Base-by-base conservation (phyloP, 2,888 invertebrate species). In the Bedellia somnulentella region DNA sequence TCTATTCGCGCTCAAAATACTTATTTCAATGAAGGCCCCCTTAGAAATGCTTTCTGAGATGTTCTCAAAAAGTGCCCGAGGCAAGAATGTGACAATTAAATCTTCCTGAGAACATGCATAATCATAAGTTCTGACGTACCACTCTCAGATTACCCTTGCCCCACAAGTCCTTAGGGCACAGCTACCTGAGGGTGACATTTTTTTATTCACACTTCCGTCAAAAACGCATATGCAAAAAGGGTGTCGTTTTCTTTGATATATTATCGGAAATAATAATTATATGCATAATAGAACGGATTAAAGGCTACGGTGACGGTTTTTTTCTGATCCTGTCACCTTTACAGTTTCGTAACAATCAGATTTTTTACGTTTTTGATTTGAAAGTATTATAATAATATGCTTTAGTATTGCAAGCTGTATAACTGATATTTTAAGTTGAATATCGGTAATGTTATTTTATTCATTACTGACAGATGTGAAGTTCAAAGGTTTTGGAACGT, bases 231-330 rank as follows among this genome's bases (percentile, higher is more conserved):
- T 73, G 73, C 73, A 75, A 73, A 73, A 71, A 66, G 61, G 57
- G 62, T 62, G 60, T 64, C 66, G 62, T 62, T 71, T 67, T 66
- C 73, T 71, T 73, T 67, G 70, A 70, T 67, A 59, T 39, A 43
- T 55, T 53, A 62, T 68, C 70, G 71, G 71, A 71, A 75, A 73
- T 71, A 75, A 73, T 75, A 71, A 75, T 73, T 73, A 73, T 71
- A 73, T 75, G 75, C 73, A 71, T 73, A 70, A 73, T 62, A 57
- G 62, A 60, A 50, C 56, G 71, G 75, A 75, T 75, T 73, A 73
- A 54, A 52, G 68, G 64, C 52, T 61, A 57, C 50, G 39, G 57
- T 58, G 64, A 66, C 60, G 44, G 53, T 55, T 62, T 62, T 47
- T 49, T 62, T 57, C 48, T 47, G 51, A 59, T 60, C 63, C 62